A percentile compares a stretch with the other conserved stretches of the same genome.
These are phyloP conservation scores for Ellobius talpinus DNA, from an alignment of 2,113 vertebrate genomes.

Conservation along the genomic window DNA sequence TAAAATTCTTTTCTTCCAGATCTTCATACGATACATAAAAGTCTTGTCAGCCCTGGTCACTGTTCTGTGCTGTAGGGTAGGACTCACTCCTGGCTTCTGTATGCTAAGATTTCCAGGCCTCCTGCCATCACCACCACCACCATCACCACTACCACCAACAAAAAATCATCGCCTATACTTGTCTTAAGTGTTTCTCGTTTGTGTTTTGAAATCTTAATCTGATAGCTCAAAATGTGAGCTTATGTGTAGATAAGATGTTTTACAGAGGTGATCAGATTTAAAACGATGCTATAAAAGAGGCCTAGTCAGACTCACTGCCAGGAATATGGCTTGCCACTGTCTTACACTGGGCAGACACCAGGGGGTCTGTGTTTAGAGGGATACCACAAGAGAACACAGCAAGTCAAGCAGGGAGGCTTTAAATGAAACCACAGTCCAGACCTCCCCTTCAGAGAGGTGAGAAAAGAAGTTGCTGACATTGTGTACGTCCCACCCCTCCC, in stretches of 20 bases:
- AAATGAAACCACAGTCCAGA: neutral
- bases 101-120: neutral
- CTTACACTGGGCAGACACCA: too few relatives aligned
- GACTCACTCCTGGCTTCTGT: neutral
- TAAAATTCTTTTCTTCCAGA: neutral
- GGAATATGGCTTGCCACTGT: neutral
- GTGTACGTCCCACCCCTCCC: too few relatives aligned
- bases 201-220: neutral
- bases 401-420: neutral
- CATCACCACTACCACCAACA: neutral
- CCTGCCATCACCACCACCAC: neutral
- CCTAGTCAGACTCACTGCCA: neutral
- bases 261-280: neutral
- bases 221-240: neutral
- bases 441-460: neutral
- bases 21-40: too few relatives aligned
- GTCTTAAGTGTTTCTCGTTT: neutral
- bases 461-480: neutral
- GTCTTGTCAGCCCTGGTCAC: neutral
- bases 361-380: neutral
- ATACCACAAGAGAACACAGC: neutral
- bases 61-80: neutral
- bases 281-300: neutral
- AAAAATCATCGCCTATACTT: neutral
- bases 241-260: neutral